Conservation (phyloP, 2,797 vertebrate species). For the Percopsis omiscomaycus region DNA sequence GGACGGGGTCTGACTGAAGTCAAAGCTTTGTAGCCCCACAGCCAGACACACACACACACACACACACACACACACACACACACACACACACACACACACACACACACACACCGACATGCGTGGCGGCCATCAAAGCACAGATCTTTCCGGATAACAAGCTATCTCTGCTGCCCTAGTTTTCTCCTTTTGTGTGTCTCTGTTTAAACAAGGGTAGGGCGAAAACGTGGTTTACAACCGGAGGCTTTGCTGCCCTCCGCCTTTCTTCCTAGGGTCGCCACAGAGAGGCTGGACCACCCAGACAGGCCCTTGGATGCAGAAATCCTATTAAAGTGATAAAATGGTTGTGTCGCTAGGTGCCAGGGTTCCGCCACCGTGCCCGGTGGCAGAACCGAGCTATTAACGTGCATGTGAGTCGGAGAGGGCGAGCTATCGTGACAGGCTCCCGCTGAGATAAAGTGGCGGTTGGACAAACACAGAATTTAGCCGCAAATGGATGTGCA, state of each 20-base stretch:
- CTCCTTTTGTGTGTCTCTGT: conserved; percentile 24
- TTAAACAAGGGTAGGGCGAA: conserved; percentile 56
- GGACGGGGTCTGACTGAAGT: too few species aligned
- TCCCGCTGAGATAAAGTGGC: conserved; percentile 38
- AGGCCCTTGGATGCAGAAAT: conserved; percentile 56
- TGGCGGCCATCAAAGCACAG: conserved; percentile 66
- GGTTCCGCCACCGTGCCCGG: conserved; percentile 33
- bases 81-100: conserved; percentile 5
- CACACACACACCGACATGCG: conserved; percentile 24
- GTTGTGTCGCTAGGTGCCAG: conserved; percentile 44
- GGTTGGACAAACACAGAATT: conserved; percentile 45
- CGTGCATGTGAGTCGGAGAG: conserved; percentile 4
- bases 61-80: conserved; percentile 6
- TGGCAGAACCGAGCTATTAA: conserved; percentile 46
- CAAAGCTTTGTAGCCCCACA: neutral
- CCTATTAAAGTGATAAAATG: conserved; percentile 69
- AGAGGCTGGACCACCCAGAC: conserved; percentile 53
- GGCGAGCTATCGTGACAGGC: conserved; percentile 30
- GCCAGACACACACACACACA: conserved; percentile 5
- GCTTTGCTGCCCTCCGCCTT: conserved; percentile 27
- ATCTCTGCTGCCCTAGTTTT: conserved; percentile 64
- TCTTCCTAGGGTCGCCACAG: conserved; percentile 44
- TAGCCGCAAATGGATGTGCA: conserved; percentile 7
- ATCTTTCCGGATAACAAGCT: conserved; percentile 66
- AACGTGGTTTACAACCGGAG: conserved; percentile 43